Evolutionary conservation across 2,888 invertebrate species (phyloP).

Genomic region (Lamproptera curius): DNA sequence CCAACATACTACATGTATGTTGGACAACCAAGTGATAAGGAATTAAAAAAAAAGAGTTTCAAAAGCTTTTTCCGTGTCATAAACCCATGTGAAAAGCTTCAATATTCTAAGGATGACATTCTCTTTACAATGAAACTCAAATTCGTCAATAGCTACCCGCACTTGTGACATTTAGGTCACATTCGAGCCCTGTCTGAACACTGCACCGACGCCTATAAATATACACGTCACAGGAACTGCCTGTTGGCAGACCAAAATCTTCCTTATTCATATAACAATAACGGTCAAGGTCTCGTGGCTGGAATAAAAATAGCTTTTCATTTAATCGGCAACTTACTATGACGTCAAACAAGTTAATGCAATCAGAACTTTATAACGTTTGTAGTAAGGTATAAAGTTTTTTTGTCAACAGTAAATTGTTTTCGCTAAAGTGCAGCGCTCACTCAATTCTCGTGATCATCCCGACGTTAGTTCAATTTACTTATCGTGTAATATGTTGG

Average conservation of each 20-base stretch:
- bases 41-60: too few relatives aligned
- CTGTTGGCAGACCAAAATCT: conserved; percentile 5
- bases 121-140: too few relatives aligned
- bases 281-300: neutral
- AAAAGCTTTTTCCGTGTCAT: too few relatives aligned
- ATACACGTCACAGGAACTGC: conserved; percentile 61
- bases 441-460: conserved; percentile 40
- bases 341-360: neutral
- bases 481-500: conserved; percentile 39
- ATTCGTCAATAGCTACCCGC: too few relatives aligned
- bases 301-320: conserved; percentile 3
- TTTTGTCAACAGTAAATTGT: conserved; percentile 27
- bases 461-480: conserved; percentile 50
- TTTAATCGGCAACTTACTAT: neutral
- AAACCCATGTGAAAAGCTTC: too few relatives aligned
- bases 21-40: too few relatives aligned
- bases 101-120: too few relatives aligned
- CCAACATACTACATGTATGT: too few relatives aligned
- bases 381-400: neutral
- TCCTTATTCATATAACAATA: neutral
- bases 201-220: conserved; percentile 65
- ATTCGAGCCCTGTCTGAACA: conserved; percentile 63
- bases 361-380: neutral
- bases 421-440: conserved; percentile 30
- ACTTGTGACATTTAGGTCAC: conserved; percentile 59